Conservation (phyloP, 1,140 invertebrate species). For the Polypedilum pembai region DNA sequence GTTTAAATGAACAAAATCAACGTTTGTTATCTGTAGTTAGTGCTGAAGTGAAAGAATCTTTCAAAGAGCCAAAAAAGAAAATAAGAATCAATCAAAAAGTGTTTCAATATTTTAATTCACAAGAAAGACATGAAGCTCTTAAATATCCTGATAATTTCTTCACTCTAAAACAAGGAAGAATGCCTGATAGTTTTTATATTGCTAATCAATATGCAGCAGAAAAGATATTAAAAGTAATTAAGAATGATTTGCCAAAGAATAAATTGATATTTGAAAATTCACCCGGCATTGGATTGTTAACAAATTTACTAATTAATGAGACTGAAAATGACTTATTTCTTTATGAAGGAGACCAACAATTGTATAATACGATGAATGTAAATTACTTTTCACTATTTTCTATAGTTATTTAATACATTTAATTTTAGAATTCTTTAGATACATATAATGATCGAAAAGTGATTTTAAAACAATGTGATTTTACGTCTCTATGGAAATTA, state of each 20-base stretch:
- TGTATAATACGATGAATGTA: background rate
- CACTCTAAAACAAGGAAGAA: background rate
- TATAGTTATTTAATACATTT: conserved; percentile 27
- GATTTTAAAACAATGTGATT: conserved; percentile 43
- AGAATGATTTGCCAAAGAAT: conserved; percentile 37
- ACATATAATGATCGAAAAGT: conserved; percentile 39
- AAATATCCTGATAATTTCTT: background rate
- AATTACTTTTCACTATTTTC: background rate
- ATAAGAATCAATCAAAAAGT: background rate
- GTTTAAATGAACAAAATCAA: background rate
- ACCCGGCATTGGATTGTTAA: conserved; percentile 48
- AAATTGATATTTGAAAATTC: conserved; percentile 48
- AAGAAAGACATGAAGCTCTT: background rate
- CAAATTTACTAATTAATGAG: conserved; percentile 42
- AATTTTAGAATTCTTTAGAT: conserved; percentile 39
- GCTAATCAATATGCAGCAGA: conserved; percentile 43
- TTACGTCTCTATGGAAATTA: conserved; percentile 49
- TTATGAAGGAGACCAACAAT: conserved; percentile 45
- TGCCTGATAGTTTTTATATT: conserved; percentile 36
- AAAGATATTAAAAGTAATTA: conserved; percentile 39
- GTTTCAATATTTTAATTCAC: background rate
- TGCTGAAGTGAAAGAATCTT: background rate
- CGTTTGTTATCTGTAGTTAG: background rate
- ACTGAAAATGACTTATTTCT: conserved; percentile 42
- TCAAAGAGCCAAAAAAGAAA: background rate